Conservation (phyloP, 2,888 invertebrate genomes). For the Lymantria monacha region DNA sequence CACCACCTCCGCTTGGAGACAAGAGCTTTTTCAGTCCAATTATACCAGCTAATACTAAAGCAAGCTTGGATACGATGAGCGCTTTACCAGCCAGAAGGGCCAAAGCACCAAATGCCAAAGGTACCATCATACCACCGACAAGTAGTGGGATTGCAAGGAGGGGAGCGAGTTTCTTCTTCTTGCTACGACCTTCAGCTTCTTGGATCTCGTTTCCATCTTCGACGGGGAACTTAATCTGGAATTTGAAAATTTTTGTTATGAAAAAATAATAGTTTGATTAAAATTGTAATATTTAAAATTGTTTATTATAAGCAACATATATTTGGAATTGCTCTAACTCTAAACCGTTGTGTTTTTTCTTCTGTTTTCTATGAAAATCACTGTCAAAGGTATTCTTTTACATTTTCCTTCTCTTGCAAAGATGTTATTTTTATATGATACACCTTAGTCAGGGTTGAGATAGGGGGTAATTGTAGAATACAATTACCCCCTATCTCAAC, state of each 20-base stretch:
- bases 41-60: constrained; percentile 90
- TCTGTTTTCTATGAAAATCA: too few relatives aligned
- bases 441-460: too few relatives aligned
- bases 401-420: too few relatives aligned
- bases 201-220: constrained; percentile 83
- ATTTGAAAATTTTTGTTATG: constrained; percentile 10
- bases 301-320: too few relatives aligned
- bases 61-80: constrained; percentile 91
- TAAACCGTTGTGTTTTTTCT: too few relatives aligned
- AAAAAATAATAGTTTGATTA: neutral
- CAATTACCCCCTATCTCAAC: too few relatives aligned
- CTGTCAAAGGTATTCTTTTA: too few relatives aligned
- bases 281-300: too few relatives aligned
- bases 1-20: constrained; percentile 84
- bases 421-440: too few relatives aligned
- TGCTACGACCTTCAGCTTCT: constrained; percentile 85
- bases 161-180: constrained; percentile 88
- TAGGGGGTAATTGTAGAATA: too few relatives aligned
- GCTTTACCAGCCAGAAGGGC: constrained; percentile 93
- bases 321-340: too few relatives aligned
- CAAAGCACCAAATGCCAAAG: constrained; percentile 90
- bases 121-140: constrained; percentile 90
- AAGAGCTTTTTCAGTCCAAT: constrained; percentile 93
- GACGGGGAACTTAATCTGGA: constrained; percentile 88
- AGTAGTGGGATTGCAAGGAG: constrained; percentile 90